A percentile compares a stretch with the other conserved stretches of the same genome.
These are phyloP conservation scores for Amblyraja radiata DNA, from an alignment of 2,797 vertebrate genomes.

Conservation along the genomic window DNA sequence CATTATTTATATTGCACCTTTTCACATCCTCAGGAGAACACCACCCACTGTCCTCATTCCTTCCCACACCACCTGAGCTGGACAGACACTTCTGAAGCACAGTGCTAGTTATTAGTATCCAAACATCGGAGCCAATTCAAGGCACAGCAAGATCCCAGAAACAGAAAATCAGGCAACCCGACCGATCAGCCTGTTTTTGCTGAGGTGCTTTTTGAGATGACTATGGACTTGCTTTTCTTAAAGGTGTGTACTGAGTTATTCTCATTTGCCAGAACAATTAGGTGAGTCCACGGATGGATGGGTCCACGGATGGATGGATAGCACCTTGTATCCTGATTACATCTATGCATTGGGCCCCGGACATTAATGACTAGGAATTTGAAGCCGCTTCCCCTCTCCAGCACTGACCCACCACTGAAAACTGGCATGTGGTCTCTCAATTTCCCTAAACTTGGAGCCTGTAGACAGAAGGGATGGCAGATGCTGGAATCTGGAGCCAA, in stretches of 20 bases:
- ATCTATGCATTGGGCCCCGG: too few relatives aligned
- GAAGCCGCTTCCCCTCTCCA: too few relatives aligned
- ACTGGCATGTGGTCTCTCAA: too few relatives aligned
- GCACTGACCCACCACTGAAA: too few relatives aligned
- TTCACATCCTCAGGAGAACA: background rate
- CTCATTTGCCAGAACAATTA: background rate
- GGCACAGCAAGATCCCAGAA: background rate
- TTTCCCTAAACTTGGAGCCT: too few relatives aligned
- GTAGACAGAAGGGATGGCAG: too few relatives aligned
- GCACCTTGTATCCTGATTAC: too few relatives aligned
- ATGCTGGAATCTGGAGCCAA: too few relatives aligned
- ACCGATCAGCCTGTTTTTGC: background rate
- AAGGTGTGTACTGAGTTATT: background rate
- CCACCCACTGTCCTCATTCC: too few relatives aligned
- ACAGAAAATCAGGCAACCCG: too few relatives aligned
- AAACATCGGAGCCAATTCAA: background rate
- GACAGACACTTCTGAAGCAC: background rate
- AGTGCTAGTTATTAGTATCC: background rate
- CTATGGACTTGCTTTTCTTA: background rate
- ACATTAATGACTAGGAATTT: too few relatives aligned
- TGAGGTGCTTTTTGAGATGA: background rate
- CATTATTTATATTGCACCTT: background rate
- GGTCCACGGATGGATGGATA: background rate
- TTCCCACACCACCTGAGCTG: background rate
- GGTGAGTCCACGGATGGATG: background rate